Conservation (phyloP, 92 coral and sea anemone species). For the Micromussa lordhowensis region DNA sequence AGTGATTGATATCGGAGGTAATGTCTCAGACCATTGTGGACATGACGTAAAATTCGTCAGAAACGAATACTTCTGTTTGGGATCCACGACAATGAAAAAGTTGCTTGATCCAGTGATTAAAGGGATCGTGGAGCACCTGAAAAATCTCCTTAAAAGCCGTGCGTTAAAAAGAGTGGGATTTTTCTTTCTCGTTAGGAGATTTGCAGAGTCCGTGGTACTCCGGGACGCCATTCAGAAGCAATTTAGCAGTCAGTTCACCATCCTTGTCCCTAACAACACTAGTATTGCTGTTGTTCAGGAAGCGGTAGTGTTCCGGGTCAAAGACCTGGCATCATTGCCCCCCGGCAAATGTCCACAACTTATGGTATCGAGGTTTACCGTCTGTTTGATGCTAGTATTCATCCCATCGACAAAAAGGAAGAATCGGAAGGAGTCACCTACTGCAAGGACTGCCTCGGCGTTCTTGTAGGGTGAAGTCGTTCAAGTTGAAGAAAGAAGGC, state of each 20-base stretch:
- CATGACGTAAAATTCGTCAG: conserved; percentile 53
- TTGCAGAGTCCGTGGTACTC: conserved; percentile 66
- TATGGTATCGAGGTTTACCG: conserved; percentile 58
- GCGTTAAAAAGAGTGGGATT: conserved; percentile 44
- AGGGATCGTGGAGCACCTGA: conserved; percentile 64
- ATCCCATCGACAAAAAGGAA: conserved; percentile 59
- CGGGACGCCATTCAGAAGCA: conserved; percentile 55
- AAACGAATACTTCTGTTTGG: conserved; percentile 66
- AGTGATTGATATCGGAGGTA: conserved; percentile 77
- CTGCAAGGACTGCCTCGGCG: conserved; percentile 64
- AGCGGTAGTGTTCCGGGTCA: conserved; percentile 79
- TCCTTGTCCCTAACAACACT: conserved; percentile 62
- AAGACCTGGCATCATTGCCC: conserved; percentile 52
- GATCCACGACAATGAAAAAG: conserved; percentile 48
- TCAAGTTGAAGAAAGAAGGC: conserved; percentile 56
- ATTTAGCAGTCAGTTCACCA: conserved; percentile 24
- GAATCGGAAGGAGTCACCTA: conserved; percentile 49
- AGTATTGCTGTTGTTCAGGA: conserved; percentile 71
- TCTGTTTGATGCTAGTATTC: conserved; percentile 48
- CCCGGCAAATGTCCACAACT: conserved; percentile 60
- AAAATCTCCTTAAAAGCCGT: conserved; percentile 30
- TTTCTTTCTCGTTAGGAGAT: conserved; percentile 77
- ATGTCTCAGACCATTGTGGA: neutral
- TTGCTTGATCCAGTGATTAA: conserved; percentile 68
- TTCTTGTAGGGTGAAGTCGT: conserved; percentile 69